phyloP scores from a whole-genome alignment of 2,888 invertebrate species.

The Synergus umbraculus region DNA sequence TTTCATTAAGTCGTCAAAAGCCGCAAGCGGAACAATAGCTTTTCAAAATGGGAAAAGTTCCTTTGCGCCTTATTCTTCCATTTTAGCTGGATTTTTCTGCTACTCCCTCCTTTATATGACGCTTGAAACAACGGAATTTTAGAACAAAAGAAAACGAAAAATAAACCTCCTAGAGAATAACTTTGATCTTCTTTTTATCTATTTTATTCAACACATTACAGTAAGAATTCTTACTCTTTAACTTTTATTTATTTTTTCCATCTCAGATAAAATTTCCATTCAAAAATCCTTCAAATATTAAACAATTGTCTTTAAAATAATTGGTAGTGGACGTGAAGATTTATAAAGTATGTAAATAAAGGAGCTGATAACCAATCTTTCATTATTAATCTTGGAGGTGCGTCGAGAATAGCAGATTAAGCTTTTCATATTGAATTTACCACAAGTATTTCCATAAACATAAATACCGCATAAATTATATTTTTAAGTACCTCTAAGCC shows the following conservation, averaged over 20 bases:
- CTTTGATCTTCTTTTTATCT: constrained; percentile 28
- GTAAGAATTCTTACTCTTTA: not conserved
- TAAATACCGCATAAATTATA: constrained; percentile 4
- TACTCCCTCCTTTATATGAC: constrained; percentile 29
- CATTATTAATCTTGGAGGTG: not conserved
- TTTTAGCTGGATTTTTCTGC: constrained; percentile 32
- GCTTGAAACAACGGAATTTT: constrained; percentile 16
- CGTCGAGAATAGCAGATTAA: not conserved
- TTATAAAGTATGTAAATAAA: not conserved
- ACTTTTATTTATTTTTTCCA: constrained; percentile 2
- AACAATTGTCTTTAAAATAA: too few species aligned
- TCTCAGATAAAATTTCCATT: too few species aligned
- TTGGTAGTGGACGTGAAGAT: not conserved
- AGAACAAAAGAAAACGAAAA: constrained; percentile 28
- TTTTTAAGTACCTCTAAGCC: not conserved
- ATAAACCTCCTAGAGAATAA: not conserved
- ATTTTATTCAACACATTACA: not conserved
- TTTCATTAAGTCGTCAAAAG: constrained; percentile 41
- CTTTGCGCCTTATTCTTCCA: constrained; percentile 27
- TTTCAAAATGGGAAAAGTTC: constrained; percentile 40
- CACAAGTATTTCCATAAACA: not conserved
- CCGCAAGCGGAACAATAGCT: constrained; percentile 38
- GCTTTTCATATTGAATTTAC: not conserved
- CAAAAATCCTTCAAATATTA: too few species aligned
- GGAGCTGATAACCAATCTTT: not conserved